Evolutionary conservation across 2,797 vertebrate species (phyloP).

Genomic region (Gadopsis marmoratus): DNA sequence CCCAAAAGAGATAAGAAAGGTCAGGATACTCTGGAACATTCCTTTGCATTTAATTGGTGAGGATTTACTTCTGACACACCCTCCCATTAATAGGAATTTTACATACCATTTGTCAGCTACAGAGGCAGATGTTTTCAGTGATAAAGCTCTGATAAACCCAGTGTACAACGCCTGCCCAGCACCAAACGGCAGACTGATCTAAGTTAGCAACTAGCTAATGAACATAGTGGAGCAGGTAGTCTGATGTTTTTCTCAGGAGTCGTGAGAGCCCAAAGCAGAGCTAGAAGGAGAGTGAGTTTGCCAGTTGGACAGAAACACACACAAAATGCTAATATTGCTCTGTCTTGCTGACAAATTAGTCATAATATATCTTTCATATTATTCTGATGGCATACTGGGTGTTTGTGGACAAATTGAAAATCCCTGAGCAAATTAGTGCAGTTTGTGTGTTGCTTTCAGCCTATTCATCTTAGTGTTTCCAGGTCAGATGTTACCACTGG

Average conservation of each 20-base stretch:
- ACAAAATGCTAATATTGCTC: neutral
- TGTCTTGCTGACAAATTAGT: neutral
- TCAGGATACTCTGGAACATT: constrained; percentile 65
- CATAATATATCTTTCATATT: neutral
- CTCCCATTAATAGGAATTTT: constrained; percentile 19
- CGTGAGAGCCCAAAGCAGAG: neutral
- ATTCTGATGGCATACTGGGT: neutral
- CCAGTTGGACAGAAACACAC: too few relatives aligned
- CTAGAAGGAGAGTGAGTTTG: neutral
- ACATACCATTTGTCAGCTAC: neutral
- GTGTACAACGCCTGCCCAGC: neutral
- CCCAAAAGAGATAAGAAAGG: constrained; percentile 56
- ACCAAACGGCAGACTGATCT: constrained; percentile 4
- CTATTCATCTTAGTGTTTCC: neutral
- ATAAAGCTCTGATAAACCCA: neutral
- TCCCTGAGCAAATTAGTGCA: neutral
- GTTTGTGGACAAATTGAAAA: too few relatives aligned
- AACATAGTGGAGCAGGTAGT: neutral
- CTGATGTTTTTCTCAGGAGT: neutral
- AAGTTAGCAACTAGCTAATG: neutral
- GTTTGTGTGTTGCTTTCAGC: neutral
- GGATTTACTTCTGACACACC: constrained; percentile 61
- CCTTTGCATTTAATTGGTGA: constrained; percentile 51
- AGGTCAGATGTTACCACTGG: neutral
- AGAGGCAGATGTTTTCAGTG: neutral